phyloP scores from a whole-genome alignment of 2,113 vertebrate species.

The Austrofundulus limnaeus region DNA sequence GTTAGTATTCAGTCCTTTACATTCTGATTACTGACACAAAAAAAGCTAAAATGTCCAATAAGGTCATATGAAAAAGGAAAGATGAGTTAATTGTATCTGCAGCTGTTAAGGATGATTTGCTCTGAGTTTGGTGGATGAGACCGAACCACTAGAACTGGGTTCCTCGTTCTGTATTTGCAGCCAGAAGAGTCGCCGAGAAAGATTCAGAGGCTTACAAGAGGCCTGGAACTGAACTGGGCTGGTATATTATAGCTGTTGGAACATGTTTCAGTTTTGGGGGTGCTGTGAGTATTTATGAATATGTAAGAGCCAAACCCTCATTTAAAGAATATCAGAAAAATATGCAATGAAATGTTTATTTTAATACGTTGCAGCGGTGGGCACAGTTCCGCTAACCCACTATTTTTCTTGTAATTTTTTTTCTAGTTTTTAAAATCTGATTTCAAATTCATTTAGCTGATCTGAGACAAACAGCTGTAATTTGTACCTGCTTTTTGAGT shows the following conservation, averaged over 20 bases:
- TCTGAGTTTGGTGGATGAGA: constrained; percentile 11
- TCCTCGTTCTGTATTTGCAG: background rate
- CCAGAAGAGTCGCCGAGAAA: background rate
- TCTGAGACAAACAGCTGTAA: background rate
- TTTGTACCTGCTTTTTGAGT: constrained; percentile 82
- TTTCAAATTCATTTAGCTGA: accelerated
- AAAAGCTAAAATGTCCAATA: background rate
- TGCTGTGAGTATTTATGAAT: too few species aligned
- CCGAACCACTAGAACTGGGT: background rate
- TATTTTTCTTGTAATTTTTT: too few species aligned
- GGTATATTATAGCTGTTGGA: too few species aligned
- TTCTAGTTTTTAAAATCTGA: background rate
- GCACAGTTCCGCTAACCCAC: too few species aligned
- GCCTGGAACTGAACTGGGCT: background rate
- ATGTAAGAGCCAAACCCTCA: too few species aligned
- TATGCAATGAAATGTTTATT: too few species aligned
- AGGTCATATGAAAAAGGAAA: background rate
- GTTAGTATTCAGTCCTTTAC: constrained; percentile 47
- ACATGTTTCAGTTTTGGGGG: too few species aligned
- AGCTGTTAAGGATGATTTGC: constrained; percentile 5
- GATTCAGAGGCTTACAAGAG: background rate
- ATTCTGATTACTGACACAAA: background rate
- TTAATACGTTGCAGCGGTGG: too few species aligned
- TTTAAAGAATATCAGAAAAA: too few species aligned
- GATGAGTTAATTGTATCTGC: background rate